A percentile compares a stretch with the other conserved stretches of the same genome.
phyloP scores from a whole-genome alignment of 2,888 invertebrate species.

The Formica aserva region DNA sequence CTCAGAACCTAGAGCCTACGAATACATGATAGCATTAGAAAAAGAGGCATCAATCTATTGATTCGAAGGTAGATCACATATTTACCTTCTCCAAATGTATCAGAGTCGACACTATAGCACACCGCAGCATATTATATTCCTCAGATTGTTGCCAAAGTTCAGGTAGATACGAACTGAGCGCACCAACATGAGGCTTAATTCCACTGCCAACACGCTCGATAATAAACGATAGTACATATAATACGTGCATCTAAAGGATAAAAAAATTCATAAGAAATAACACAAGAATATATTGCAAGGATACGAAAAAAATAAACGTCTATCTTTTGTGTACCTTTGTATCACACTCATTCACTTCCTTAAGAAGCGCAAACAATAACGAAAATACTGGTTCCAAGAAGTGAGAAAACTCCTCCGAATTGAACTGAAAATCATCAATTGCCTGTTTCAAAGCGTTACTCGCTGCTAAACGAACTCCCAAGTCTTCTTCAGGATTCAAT shows the following conservation, averaged over 20 bases:
- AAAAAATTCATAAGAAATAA: conserved; percentile 55
- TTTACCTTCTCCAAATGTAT: conserved; percentile 93
- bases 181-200: conserved; percentile 90
- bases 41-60: conserved; percentile 3
- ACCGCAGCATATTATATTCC: conserved; percentile 95
- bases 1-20: conserved; percentile 86
- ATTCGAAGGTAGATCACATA: not conserved
- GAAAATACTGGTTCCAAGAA: conserved; percentile 93
- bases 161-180: conserved; percentile 94
- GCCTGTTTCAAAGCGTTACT: conserved; percentile 94
- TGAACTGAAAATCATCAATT: conserved; percentile 97
- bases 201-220: conserved; percentile 94
- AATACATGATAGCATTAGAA: conserved; percentile 49
- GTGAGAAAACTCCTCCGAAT: conserved; percentile 93
- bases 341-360: conserved; percentile 96
- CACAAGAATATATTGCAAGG: not conserved
- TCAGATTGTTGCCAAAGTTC: conserved; percentile 95
- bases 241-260: conserved; percentile 92
- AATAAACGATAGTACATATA: conserved; percentile 95
- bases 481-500: conserved; percentile 92
- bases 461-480: conserved; percentile 95
- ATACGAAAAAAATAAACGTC: conserved; percentile 8
- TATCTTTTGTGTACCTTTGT: conserved; percentile 89
- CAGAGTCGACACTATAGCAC: conserved; percentile 95
- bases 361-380: conserved; percentile 93